Conservation (phyloP, 2,797 vertebrate genomes). For the Myotis myotis region DNA sequence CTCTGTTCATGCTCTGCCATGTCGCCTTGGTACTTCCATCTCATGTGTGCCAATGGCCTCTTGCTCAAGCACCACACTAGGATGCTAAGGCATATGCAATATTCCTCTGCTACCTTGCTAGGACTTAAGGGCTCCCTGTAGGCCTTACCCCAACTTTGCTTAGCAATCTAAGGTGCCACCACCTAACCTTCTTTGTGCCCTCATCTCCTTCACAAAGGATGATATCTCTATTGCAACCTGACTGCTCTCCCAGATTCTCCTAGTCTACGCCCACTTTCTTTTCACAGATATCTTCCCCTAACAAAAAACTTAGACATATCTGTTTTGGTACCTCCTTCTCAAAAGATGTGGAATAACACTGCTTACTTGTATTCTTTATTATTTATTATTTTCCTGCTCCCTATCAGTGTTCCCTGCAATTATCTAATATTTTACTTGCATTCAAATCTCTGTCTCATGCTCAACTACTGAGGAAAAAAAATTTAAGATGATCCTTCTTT, state of each 20-base stretch:
- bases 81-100: accelerated
- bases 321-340: neutral
- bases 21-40: neutral
- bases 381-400: neutral
- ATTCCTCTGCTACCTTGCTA: neutral
- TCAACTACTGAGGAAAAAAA: neutral
- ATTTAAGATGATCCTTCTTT: neutral
- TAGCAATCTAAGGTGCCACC: neutral
- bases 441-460: neutral
- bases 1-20: neutral
- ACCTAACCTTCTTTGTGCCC: neutral
- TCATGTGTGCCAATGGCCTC: neutral
- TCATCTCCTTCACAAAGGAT: neutral
- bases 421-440: neutral
- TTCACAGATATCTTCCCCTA: neutral
- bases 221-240: no score
- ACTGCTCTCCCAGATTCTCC: no score
- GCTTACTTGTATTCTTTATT: neutral
- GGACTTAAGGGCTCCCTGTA: no score
- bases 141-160: neutral
- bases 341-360: neutral
- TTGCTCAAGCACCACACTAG: neutral
- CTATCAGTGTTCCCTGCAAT: neutral
- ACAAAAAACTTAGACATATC: neutral
- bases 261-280: neutral